These are phyloP conservation scores for Xiphorhynchus elegans DNA, from an alignment of 2,113 vertebrate genomes.

Conservation along the genomic window DNA sequence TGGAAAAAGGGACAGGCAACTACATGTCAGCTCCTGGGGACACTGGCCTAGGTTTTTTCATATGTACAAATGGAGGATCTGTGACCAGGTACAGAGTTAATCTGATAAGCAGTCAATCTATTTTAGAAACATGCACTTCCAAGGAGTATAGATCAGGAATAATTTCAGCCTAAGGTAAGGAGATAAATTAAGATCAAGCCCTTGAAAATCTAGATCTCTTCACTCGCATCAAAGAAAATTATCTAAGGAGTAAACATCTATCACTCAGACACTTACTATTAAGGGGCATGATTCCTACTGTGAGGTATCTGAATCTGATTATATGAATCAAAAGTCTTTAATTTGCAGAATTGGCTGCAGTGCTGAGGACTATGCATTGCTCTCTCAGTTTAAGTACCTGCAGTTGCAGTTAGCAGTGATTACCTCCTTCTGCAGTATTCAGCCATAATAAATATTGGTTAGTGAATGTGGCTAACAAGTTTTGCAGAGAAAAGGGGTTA, in stretches of 20 bases:
- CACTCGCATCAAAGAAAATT: background rate
- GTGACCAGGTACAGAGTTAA: background rate
- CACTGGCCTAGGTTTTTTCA: background rate
- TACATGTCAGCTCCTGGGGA: fast-evolving
- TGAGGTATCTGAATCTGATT: background rate
- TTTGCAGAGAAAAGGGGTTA: background rate
- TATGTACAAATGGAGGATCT: background rate
- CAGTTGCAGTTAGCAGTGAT: background rate
- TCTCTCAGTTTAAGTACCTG: background rate
- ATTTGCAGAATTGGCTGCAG: background rate
- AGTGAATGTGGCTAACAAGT: background rate
- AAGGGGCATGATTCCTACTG: background rate
- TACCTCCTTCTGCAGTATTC: background rate
- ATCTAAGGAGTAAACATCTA: background rate
- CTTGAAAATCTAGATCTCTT: background rate
- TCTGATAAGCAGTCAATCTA: background rate
- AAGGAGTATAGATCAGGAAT: background rate
- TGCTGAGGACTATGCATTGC: background rate
- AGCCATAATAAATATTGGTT: background rate
- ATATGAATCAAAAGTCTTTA: background rate
- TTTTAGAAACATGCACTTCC: background rate
- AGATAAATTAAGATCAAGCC: background rate
- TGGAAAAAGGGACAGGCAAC: background rate
- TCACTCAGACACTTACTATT: background rate
- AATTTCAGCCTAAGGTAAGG: background rate